These are phyloP conservation scores for Apus apus DNA, from an alignment of 2,113 vertebrate species.

Conservation along the genomic window DNA sequence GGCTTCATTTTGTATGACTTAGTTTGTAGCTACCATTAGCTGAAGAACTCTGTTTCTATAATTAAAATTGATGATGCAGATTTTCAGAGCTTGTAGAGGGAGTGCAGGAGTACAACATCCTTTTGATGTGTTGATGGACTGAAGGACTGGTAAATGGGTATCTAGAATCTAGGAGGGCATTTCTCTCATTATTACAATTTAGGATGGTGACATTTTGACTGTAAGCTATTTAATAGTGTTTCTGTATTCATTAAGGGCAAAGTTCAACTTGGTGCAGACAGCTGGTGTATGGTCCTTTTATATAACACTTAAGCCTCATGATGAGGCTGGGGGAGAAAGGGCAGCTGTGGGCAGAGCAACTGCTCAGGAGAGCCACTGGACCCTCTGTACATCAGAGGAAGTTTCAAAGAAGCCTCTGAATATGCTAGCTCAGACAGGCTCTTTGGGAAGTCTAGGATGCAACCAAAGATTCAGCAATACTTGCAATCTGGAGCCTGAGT, in stretches of 20 bases:
- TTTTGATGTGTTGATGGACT: conserved; percentile 54
- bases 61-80: conserved; percentile 59
- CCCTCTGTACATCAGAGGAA: conserved; percentile 36
- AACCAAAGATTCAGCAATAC: not conserved
- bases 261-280: conserved; percentile 62
- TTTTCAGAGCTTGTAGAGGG: conserved; percentile 64
- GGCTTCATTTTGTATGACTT: not conserved
- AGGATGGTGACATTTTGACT: conserved; percentile 56
- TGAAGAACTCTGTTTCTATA: conserved; percentile 8
- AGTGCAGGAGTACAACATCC: conserved; percentile 27
- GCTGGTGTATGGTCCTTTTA: conserved; percentile 70
- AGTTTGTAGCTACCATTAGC: conserved; percentile 17
- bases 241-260: conserved; percentile 69
- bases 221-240: conserved; percentile 68
- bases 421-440: not conserved
- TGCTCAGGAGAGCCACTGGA: conserved; percentile 35
- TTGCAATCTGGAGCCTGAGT: not conserved
- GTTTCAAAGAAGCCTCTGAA: conserved; percentile 56
- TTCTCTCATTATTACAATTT: conserved; percentile 66
- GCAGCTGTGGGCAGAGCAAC: conserved; percentile 56
- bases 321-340: conserved; percentile 62
- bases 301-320: conserved; percentile 65
- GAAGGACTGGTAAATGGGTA: conserved; percentile 39
- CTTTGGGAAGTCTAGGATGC: not conserved
- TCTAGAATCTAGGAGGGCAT: conserved; percentile 55